phyloP scores from a whole-genome alignment of 2,797 vertebrate species.

The Sebastiscus tertius region DNA sequence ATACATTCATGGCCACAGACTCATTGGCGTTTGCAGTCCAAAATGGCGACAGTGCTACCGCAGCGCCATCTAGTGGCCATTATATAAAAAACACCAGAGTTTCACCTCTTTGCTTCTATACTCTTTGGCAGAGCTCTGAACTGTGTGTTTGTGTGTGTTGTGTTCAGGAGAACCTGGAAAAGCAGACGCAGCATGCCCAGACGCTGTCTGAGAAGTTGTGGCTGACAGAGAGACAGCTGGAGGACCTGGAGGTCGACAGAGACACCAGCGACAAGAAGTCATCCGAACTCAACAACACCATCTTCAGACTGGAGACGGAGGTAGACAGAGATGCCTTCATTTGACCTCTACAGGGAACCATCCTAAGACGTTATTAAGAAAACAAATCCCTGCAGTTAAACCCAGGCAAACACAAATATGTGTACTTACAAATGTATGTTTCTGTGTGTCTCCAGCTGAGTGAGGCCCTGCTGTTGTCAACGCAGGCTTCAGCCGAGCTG shows the following conservation, averaged over 20 bases:
- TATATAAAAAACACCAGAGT: no score
- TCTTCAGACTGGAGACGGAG: conserved; percentile 79
- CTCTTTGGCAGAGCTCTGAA: not conserved
- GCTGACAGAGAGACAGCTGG: conserved; percentile 78
- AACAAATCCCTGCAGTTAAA: not conserved
- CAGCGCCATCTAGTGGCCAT: no score
- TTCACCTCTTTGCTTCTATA: no score
- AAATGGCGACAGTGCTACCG: no score
- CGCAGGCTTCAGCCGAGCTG: conserved; percentile 65
- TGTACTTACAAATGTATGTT: not conserved
- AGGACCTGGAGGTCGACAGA: conserved; percentile 74
- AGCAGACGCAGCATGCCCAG: conserved; percentile 75
- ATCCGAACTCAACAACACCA: conserved; percentile 64
- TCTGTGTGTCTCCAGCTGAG: conserved; percentile 67
- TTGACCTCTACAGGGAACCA: not conserved
- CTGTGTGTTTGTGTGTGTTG: not conserved
- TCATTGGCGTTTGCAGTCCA: no score
- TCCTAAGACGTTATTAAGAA: no score
- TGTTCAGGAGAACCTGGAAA: conserved; percentile 82
- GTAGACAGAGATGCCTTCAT: conserved; percentile 46
- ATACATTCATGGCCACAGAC: no score
- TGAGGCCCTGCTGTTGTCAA: conserved; percentile 66
- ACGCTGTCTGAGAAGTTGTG: conserved; percentile 81
- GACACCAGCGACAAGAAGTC: conserved; percentile 74
- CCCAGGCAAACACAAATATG: not conserved